Percentiles rank a stretch among this genome's conserved stretches.
phyloP scores from a whole-genome alignment of 2,113 vertebrate genomes.

The Callorhinus ursinus region DNA sequence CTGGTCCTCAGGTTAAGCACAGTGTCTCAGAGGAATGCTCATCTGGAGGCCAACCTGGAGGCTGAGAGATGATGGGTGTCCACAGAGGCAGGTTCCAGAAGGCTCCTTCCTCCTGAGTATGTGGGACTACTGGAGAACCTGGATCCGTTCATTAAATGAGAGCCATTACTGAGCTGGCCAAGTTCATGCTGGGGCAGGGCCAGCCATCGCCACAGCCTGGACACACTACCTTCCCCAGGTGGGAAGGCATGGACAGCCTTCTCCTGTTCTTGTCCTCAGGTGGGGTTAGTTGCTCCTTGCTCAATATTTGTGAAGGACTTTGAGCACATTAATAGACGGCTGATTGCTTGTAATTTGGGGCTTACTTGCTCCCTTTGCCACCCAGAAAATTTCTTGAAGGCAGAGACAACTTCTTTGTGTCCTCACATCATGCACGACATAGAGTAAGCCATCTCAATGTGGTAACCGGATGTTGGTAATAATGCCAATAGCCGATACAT shows the following conservation, averaged over 20 bases:
- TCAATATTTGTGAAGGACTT: not conserved
- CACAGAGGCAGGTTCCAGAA: not conserved
- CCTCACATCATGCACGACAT: accelerated
- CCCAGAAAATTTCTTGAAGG: not conserved
- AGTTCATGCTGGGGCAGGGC: not conserved
- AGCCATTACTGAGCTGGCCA: not conserved
- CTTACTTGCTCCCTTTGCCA: not conserved
- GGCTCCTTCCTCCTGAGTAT: not conserved
- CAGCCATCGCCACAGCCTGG: accelerated
- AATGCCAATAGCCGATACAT: accelerated
- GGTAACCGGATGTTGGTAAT: not conserved
- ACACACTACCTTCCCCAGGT: not conserved
- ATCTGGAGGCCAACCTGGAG: not conserved
- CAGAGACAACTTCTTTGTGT: not conserved
- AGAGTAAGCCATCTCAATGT: not conserved
- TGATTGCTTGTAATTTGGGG: not conserved
- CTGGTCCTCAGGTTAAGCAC: not conserved
- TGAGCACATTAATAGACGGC: not conserved
- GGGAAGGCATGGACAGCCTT: not conserved
- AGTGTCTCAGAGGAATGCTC: not conserved
- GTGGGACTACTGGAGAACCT: not conserved
- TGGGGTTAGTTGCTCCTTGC: not conserved
- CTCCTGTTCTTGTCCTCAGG: not conserved
- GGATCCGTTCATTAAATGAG: not conserved
- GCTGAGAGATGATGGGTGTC: too few relatives aligned